Evolutionary conservation across 1,140 invertebrate genomes (phyloP).

Genomic region (Aculops lycopersici): DNA sequence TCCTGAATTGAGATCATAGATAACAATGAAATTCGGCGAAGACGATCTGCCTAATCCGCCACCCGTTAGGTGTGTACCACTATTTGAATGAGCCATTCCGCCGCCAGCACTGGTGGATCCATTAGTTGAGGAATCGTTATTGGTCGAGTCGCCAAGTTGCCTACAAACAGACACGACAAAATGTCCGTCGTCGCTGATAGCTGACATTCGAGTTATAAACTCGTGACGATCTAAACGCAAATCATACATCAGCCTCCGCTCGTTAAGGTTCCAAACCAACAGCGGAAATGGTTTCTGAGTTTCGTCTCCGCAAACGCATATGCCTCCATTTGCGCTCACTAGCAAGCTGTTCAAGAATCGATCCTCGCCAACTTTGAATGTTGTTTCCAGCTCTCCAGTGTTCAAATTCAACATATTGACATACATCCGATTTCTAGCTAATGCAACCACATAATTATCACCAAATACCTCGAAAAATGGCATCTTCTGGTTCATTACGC

Average conservation of each 20-base stretch:
- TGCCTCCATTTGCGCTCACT: slow-evolving; percentile 48
- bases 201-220: slow-evolving; percentile 43
- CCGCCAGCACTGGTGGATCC: background rate
- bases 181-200: slow-evolving; percentile 49
- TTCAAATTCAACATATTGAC: slow-evolving; percentile 56
- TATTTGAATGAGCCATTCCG: background rate
- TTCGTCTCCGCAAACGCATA: slow-evolving; percentile 58
- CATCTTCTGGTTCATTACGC: slow-evolving; percentile 72
- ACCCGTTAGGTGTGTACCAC: background rate
- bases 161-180: slow-evolving; percentile 25
- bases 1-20: slow-evolving; percentile 65
- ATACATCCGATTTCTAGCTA: slow-evolving; percentile 56
- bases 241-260: slow-evolving; percentile 48
- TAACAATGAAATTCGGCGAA: slow-evolving; percentile 51
- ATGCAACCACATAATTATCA: slow-evolving; percentile 35
- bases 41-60: slow-evolving; percentile 17
- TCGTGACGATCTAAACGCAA: slow-evolving; percentile 54
- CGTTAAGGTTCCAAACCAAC: slow-evolving; percentile 50
- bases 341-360: slow-evolving; percentile 53
- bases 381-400: slow-evolving; percentile 45
- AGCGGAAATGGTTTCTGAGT: slow-evolving; percentile 61
- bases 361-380: slow-evolving; percentile 28
- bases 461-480: slow-evolving; percentile 51
- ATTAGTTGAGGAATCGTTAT: background rate
- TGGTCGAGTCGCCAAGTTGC: slow-evolving; percentile 17